Evolutionary conservation across 37 sponge, comb jelly and placozoan genomes (phyloP), one percentile per base, ranked within the genome.

Genomic region (Axinella damicornis): DNA sequence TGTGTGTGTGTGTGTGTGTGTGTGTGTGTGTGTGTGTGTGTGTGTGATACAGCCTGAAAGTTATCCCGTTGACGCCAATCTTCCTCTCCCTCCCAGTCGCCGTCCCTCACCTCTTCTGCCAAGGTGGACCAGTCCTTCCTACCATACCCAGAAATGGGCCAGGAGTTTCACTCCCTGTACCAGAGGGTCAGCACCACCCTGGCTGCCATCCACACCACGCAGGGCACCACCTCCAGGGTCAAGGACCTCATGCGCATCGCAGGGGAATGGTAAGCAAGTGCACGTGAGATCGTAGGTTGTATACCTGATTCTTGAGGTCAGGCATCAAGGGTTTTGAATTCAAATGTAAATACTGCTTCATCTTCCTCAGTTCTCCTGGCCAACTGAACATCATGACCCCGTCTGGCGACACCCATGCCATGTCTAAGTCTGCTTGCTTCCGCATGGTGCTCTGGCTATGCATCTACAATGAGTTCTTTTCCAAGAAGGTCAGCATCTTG

Each of bases 401-500:
- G 19, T 80, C 81, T 6, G 81, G 81, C 0, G 20, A 11, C 18
- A 33, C 56, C 19, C 17, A 33, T 17, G 33, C 53, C 35, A 80
- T 80, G 81, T 69, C 53, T 34, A 80, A 80, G 70, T 11, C 56
- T 54, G 69, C 62, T 14, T 53, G 52, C 16, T 74, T 91, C 46
- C 75, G 65, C 38, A 86, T 87, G 83, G 77, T 70, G 36, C n/a
- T 91, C 30, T 91, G 92, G 92, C 79, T 91, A 39, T 76, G 24
- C 34, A 66, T 67, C 2, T 91, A 83, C 65, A 64, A 91, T n/a
- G 87, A 86, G 76, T 91, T 87, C 76, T 91, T 80, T 57, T 35
- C 38, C 5, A 76, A 82, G 59, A 83, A 83, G 78, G 89, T 89
- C 20, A 36, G 74, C n/a, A n/a, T n/a, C n/a, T n/a, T n/a, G n/a